Evolutionary conservation across 2,797 vertebrate species (phyloP).

Genomic region (Pangasius macronema): DNA sequence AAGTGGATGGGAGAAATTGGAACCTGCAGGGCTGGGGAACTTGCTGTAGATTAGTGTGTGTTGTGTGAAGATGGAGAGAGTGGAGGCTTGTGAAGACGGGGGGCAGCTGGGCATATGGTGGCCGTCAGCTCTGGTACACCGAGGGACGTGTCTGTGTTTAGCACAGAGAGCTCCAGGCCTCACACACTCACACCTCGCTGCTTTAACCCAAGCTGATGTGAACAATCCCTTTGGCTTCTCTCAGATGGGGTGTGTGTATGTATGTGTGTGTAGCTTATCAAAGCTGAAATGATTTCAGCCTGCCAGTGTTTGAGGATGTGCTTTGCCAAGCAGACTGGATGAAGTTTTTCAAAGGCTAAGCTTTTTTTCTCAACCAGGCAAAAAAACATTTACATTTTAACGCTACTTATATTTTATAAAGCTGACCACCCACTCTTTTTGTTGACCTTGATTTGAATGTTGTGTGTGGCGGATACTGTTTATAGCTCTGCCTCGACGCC

Average conservation of each 20-base stretch:
- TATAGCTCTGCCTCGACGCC: slow-evolving; percentile 47
- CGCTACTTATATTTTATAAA: slow-evolving; percentile 47
- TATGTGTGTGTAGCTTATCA: slow-evolving; percentile 41
- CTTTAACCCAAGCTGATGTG: slow-evolving; percentile 57
- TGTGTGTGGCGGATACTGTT: slow-evolving; percentile 45
- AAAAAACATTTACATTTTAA: slow-evolving; percentile 44
- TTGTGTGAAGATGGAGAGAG: slow-evolving; percentile 33
- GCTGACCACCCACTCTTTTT: slow-evolving; percentile 53
- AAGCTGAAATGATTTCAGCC: slow-evolving; percentile 57
- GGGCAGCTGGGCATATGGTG: slow-evolving; percentile 40
- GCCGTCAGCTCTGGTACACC: slow-evolving; percentile 34
- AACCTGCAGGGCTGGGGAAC: slow-evolving; percentile 33
- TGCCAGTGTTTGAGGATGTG: slow-evolving; percentile 54
- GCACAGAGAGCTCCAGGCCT: slow-evolving; percentile 44
- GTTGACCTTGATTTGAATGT: slow-evolving; percentile 55
- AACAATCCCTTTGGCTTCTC: slow-evolving; percentile 51
- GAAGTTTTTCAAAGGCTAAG: slow-evolving; percentile 50
- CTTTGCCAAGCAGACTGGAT: slow-evolving; percentile 57
- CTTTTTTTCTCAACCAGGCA: slow-evolving; percentile 5
- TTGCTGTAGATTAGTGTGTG: slow-evolving; percentile 37
- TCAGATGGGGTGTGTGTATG: slow-evolving; percentile 16
- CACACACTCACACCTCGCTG: slow-evolving; percentile 42
- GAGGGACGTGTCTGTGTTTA: slow-evolving; percentile 28
- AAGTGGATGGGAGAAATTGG: slow-evolving; percentile 24
- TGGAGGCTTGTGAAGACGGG: slow-evolving; percentile 19